Percentiles rank a stretch among this genome's conserved stretches.
These are phyloP conservation scores for Syrrhaptes paradoxus DNA, from an alignment of 2,113 vertebrate species.

Conservation along the genomic window DNA sequence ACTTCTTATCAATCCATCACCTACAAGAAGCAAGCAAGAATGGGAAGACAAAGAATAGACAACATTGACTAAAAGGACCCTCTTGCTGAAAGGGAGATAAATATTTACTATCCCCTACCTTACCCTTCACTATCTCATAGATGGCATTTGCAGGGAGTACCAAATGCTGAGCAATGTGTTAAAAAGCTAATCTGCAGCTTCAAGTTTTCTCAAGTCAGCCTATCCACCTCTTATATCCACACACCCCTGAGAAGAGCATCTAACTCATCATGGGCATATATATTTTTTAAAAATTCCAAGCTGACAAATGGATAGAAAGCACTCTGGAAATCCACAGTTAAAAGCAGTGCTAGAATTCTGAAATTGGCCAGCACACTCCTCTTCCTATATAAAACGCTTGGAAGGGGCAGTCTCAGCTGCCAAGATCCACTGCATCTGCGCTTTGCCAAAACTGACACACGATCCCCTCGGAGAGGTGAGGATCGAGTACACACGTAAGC, in stretches of 20 bases:
- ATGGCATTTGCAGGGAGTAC: background rate
- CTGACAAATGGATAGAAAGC: background rate
- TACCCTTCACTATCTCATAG: background rate
- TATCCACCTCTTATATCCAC: background rate
- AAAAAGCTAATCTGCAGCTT: background rate
- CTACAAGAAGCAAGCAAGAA: background rate
- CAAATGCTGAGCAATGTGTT: background rate
- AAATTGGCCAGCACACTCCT: constrained; percentile 42
- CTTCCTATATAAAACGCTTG: constrained; percentile 57
- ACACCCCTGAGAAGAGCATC: background rate
- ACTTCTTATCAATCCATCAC: background rate
- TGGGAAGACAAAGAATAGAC: background rate
- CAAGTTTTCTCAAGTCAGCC: background rate
- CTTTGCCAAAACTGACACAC: constrained; percentile 29
- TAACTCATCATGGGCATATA: background rate
- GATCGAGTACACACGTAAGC: background rate
- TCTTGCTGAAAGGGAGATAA: background rate
- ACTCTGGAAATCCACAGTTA: constrained; percentile 20
- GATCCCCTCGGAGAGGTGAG: constrained; percentile 13
- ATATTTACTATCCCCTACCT: background rate
- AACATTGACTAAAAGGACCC: background rate
- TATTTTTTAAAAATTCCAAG: constrained; percentile 1
- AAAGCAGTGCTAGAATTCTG: constrained; percentile 36
- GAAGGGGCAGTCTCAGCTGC: constrained; percentile 22
- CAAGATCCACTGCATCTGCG: constrained; percentile 8